Percentiles rank a stretch among this genome's conserved stretches.
Conservation (phyloP, 64 coral and sea anemone species). For the Montipora cactus region DNA sequence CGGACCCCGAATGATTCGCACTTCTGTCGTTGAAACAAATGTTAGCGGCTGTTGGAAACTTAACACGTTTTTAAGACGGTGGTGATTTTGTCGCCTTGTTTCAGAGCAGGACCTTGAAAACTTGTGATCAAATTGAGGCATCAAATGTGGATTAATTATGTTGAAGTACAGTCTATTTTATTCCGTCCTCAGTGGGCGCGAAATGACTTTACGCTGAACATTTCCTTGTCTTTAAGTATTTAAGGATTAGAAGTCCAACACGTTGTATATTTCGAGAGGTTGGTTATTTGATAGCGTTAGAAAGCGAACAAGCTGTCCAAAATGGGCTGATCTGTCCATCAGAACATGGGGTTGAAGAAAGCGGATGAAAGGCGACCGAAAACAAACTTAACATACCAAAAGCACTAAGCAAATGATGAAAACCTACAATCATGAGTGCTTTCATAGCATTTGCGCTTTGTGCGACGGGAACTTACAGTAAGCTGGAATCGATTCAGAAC, state of each 20-base stretch:
- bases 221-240: slow-evolving; percentile 45
- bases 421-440: not conserved
- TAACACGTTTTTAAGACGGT: not conserved
- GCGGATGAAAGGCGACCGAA: slow-evolving; percentile 69
- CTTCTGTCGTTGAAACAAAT: not conserved
- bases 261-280: slow-evolving; percentile 46
- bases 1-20: not conserved
- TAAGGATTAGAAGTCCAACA: slow-evolving; percentile 44
- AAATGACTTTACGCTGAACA: slow-evolving; percentile 35
- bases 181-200: slow-evolving; percentile 23
- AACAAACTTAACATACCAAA: slow-evolving; percentile 90
- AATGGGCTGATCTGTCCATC: slow-evolving; percentile 74
- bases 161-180: slow-evolving; percentile 27
- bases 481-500: not conserved
- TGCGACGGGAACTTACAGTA: not conserved
- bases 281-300: slow-evolving; percentile 82
- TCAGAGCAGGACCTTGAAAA: not conserved
- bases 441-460: not conserved
- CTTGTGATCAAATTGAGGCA: not conserved
- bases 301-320: slow-evolving; percentile 78
- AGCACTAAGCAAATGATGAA: slow-evolving; percentile 52
- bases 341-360: slow-evolving; percentile 70
- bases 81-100: not conserved
- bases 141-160: slow-evolving; percentile 44
- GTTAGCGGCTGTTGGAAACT: not conserved